A percentile compares a stretch with the other conserved stretches of the same genome.
phyloP scores from a whole-genome alignment of 1,140 invertebrate species.

The Alviniconcha marisindica region DNA sequence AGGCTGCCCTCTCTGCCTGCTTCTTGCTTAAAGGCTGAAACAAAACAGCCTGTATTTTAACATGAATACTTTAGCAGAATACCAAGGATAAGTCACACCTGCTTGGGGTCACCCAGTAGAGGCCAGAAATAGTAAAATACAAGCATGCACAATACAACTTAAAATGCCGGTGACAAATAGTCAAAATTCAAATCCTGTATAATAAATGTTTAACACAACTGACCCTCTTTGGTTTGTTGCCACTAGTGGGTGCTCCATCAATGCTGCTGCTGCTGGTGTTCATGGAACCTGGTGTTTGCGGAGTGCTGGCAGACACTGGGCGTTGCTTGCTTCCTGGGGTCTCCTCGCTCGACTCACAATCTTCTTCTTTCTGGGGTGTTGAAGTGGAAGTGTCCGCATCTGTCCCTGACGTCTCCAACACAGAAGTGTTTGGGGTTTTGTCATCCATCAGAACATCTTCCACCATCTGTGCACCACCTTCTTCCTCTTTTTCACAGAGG shows the following conservation, averaged over 20 bases:
- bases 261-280: conserved; percentile 25
- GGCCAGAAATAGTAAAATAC: background rate
- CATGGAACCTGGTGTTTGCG: background rate
- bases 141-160: background rate
- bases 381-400: background rate
- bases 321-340: background rate
- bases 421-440: background rate
- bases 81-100: no score
- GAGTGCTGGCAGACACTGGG: background rate
- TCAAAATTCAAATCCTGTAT: background rate
- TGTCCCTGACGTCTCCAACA: background rate
- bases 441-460: background rate
- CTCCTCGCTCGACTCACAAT: background rate
- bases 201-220: background rate
- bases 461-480: background rate
- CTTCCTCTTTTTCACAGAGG: background rate
- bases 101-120: no score
- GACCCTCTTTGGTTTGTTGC: background rate
- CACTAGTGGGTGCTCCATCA: conserved; percentile 1
- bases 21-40: background rate
- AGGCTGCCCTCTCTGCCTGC: conserved; percentile 22
- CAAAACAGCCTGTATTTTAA: no score
- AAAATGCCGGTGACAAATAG: no score
- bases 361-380: background rate
- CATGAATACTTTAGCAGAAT: no score